A percentile compares a stretch with the other conserved stretches of the same genome.
Conservation (phyloP, 2,797 vertebrate genomes). For the Poeciliopsis gracilis region DNA sequence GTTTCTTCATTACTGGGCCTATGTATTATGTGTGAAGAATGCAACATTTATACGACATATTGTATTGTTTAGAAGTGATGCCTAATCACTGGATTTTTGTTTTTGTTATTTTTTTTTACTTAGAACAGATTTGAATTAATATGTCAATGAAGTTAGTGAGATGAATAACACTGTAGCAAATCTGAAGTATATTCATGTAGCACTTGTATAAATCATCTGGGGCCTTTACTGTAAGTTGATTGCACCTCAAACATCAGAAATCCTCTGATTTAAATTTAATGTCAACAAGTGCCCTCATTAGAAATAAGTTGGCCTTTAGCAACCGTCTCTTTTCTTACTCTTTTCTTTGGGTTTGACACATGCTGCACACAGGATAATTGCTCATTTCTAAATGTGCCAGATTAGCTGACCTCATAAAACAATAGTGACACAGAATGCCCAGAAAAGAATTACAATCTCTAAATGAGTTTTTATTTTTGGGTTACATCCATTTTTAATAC, state of each 20-base stretch:
- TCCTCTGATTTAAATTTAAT: slow-evolving; percentile 44
- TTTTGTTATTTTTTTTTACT: background rate
- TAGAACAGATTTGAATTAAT: background rate
- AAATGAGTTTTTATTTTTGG: slow-evolving; percentile 74
- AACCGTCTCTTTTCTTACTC: slow-evolving; percentile 37
- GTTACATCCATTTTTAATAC: slow-evolving; percentile 59
- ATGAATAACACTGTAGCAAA: background rate
- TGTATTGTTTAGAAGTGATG: slow-evolving; percentile 1
- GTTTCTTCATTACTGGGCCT: slow-evolving; percentile 16
- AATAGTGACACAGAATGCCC: slow-evolving; percentile 53
- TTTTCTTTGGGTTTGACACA: slow-evolving; percentile 48
- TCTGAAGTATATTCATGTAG: background rate
- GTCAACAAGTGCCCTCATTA: slow-evolving; percentile 61
- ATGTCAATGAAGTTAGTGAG: background rate
- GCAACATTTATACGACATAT: background rate
- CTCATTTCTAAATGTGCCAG: slow-evolving; percentile 66
- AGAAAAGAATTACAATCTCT: slow-evolving; percentile 53
- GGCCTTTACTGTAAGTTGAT: slow-evolving; percentile 17
- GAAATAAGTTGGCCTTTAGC: slow-evolving; percentile 60
- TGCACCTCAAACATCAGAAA: slow-evolving; percentile 27
- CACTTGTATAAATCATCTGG: slow-evolving; percentile 14
- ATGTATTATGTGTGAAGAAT: background rate
- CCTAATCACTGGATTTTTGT: background rate
- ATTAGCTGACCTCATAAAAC: slow-evolving; percentile 76
- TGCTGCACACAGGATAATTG: slow-evolving; percentile 62